phyloP scores from a whole-genome alignment of 1,140 invertebrate genomes.

The Drosophila takahashii region DNA sequence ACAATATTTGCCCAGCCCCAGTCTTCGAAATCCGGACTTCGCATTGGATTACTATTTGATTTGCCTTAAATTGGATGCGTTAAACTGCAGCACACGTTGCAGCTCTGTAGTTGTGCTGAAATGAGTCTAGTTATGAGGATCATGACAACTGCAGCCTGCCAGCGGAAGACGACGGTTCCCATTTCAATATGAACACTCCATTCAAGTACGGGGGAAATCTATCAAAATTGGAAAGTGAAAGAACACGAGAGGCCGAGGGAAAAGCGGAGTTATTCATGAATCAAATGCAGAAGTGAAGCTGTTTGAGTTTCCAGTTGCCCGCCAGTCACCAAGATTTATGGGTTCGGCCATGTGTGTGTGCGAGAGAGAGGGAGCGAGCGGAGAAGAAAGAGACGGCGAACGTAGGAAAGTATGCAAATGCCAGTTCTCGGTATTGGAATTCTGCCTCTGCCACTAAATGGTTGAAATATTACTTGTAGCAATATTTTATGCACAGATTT shows the following conservation, averaged over 20 bases:
- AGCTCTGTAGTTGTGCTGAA: neutral
- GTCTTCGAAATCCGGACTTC: neutral
- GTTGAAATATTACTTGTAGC: slow-evolving; percentile 65
- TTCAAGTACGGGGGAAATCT: slow-evolving; percentile 41
- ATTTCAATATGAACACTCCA: slow-evolving; percentile 48
- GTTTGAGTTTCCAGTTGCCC: slow-evolving; percentile 56
- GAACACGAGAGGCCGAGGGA: slow-evolving; percentile 9
- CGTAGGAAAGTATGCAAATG: slow-evolving; percentile 53
- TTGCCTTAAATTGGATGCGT: slow-evolving; percentile 56
- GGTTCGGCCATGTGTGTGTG: slow-evolving; percentile 22
- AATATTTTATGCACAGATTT: slow-evolving; percentile 63
- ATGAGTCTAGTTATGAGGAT: slow-evolving; percentile 20
- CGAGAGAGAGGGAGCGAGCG: neutral
- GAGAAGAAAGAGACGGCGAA: neutral
- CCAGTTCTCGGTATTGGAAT: slow-evolving; percentile 34
- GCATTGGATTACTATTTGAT: slow-evolving; percentile 63
- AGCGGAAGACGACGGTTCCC: neutral
- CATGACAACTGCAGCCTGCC: slow-evolving; percentile 20
- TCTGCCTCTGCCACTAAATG: slow-evolving; percentile 45
- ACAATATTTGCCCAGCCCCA: slow-evolving; percentile 20
- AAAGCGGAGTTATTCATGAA: slow-evolving; percentile 47
- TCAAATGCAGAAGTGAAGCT: slow-evolving; percentile 59
- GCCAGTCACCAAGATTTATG: slow-evolving; percentile 62
- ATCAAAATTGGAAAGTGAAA: slow-evolving; percentile 49
- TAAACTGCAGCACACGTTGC: slow-evolving; percentile 12